Evolutionary conservation across 2,797 vertebrate species (phyloP).

Genomic region (Muraenolepis orangiensis): DNA sequence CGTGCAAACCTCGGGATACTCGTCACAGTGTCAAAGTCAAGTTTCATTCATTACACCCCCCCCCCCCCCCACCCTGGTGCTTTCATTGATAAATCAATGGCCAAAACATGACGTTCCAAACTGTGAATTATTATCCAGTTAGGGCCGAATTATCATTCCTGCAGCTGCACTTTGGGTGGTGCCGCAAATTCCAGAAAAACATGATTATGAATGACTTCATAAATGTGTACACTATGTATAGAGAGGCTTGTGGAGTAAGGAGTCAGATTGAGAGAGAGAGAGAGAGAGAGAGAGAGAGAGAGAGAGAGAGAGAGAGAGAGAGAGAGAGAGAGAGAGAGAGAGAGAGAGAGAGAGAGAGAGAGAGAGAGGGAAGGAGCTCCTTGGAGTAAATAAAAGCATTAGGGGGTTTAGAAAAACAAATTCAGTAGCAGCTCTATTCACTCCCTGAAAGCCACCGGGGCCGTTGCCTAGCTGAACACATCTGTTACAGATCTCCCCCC

Average conservation of each 20-base stretch:
- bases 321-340: too few relatives aligned
- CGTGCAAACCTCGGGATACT: not conserved
- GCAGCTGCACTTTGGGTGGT: not conserved
- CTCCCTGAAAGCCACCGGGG: constrained; percentile 1
- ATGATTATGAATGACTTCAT: not conserved
- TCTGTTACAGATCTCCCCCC: too few relatives aligned
- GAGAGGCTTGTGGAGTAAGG: not conserved
- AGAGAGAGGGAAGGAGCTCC: not conserved
- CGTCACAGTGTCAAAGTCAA: not conserved
- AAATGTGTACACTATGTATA: not conserved
- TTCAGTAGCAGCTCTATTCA: constrained; percentile 8
- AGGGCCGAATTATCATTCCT: too few relatives aligned
- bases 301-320: too few relatives aligned
- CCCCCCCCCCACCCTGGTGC: not conserved
- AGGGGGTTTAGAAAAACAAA: too few relatives aligned
- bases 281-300: too few relatives aligned
- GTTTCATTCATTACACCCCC: not conserved
- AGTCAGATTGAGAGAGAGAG: not conserved
- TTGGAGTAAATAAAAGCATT: constrained; percentile 9
- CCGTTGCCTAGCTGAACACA: constrained; percentile 5
- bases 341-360: too few relatives aligned
- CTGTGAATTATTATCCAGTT: not conserved
- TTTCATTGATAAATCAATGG: not conserved
- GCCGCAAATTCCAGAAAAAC: not conserved
- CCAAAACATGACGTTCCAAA: not conserved